Base-by-base conservation (phyloP, 2,797 vertebrate genomes). In the Enteromius afrohamiltoni region DNA sequence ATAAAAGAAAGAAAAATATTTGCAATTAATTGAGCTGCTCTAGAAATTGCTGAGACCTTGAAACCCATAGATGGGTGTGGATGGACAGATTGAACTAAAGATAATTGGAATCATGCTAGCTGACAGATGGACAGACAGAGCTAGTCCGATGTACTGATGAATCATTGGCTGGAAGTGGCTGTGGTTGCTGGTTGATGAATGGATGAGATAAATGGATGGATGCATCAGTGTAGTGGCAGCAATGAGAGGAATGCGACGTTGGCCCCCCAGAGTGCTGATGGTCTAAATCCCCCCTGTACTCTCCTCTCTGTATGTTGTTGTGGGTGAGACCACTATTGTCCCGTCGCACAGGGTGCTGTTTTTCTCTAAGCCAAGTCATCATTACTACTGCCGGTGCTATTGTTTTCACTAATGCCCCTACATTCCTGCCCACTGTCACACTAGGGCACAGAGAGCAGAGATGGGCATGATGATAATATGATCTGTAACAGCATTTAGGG, bases 181-280 rank as follows among this genome's bases (percentile, higher is more conserved):
- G 26, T 45, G 53, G 71, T 83, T 47, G 37, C 42, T 19, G 11
- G 17, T 77, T 71, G 42, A 40, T 78, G 53, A 78, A 70, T 78
- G 65, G 53, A 78, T 70, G 23, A 79, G 87, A 85, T 77, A 62
- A 83, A 86, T 78, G 80, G 88, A 79, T 82, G 79, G 51, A 74
- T 17, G 78, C 83, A 86, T 85, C 77, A 80, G 80, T 83, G 71
- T 85, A 85, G 88, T 89, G 90, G 88, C 87, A 84, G 85, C 88
- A 73, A 34, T 64, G 60, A 71, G 80, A 83, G 87, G 83, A 89
- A 88, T 90, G 87, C 87, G 77, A 91, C 73, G 80, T 86, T 85
- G 87, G 84, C 89, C 89, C 89, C 91, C 89, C 76, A 83, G 89
- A 91, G 88, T 92, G 93, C 93, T 94, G 92, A 93, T 90, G 76